Conservation (phyloP, 2,888 invertebrate species). For the Polymixis flavicincta region DNA sequence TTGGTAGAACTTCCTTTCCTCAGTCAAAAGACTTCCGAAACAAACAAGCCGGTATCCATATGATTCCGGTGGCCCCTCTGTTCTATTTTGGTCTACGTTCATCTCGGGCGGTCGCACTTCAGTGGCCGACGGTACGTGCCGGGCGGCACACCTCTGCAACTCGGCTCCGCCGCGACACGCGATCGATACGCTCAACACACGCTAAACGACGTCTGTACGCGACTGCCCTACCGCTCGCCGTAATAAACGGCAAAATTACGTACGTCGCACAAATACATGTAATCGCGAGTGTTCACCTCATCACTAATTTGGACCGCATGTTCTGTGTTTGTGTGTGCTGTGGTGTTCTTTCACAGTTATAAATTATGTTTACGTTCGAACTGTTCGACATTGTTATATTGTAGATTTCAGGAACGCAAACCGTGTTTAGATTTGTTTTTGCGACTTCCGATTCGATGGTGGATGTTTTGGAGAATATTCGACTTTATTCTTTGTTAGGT, state of each 20-base stretch:
- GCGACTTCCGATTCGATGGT: constrained; percentile 37
- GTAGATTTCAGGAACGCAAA: constrained; percentile 37
- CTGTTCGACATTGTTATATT: constrained; percentile 24
- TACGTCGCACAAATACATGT: constrained; percentile 67
- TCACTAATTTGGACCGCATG: constrained; percentile 59
- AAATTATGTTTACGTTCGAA: constrained; percentile 44
- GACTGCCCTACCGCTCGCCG: constrained; percentile 57
- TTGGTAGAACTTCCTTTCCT: neutral
- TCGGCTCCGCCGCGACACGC: constrained; percentile 55
- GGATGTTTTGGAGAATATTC: constrained; percentile 31
- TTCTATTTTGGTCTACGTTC: constrained; percentile 31
- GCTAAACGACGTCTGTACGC: constrained; percentile 67
- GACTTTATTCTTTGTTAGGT: constrained; percentile 39
- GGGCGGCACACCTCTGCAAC: constrained; percentile 75
- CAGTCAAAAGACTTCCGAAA: constrained; percentile 45
- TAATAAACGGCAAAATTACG: constrained; percentile 75
- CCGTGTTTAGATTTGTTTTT: constrained; percentile 45
- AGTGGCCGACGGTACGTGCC: constrained; percentile 84
- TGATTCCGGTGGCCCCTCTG: constrained; percentile 58
- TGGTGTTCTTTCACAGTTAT: constrained; percentile 43
- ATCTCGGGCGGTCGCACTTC: constrained; percentile 60
- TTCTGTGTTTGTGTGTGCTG: constrained; percentile 52
- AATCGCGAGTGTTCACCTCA: constrained; percentile 54
- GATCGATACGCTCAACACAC: constrained; percentile 65
- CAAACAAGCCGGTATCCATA: constrained; percentile 43